A percentile compares a stretch with the other conserved stretches of the same genome.
These are phyloP conservation scores for Caerostris darwini DNA, from an alignment of 1,140 invertebrate genomes.

Conservation along the genomic window DNA sequence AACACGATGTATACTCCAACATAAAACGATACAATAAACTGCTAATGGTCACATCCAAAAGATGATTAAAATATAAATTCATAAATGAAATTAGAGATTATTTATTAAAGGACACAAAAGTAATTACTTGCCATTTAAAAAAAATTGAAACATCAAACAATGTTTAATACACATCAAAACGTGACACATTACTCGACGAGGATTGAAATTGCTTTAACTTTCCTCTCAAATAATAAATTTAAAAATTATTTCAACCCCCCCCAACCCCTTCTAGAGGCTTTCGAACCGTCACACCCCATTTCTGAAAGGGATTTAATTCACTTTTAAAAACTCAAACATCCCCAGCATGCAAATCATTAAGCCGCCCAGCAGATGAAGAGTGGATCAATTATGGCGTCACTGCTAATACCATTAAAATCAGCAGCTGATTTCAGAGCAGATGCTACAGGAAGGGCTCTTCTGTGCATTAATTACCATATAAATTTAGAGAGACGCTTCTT, in stretches of 20 bases:
- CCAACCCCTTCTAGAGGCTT: background rate
- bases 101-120: too few relatives aligned
- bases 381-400: background rate
- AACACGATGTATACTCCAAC: too few relatives aligned
- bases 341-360: background rate
- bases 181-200: too few relatives aligned
- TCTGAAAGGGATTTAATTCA: background rate
- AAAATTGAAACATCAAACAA: too few relatives aligned
- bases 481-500: background rate
- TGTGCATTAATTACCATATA: constrained; percentile 1
- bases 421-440: constrained; percentile 1
- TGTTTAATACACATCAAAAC: too few relatives aligned
- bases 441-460: background rate
- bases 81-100: too few relatives aligned
- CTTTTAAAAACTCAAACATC: background rate
- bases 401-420: background rate
- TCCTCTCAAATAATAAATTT: background rate
- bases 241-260: background rate
- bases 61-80: too few relatives aligned
- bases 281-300: background rate
- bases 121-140: too few relatives aligned
- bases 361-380: background rate
- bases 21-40: too few relatives aligned
- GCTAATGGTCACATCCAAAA: too few relatives aligned
- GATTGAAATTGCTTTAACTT: too few relatives aligned